Percentiles rank a stretch among this genome's conserved stretches.
These are phyloP conservation scores for Napeogenes inachia DNA, from an alignment of 2,888 invertebrate genomes.

Conservation along the genomic window DNA sequence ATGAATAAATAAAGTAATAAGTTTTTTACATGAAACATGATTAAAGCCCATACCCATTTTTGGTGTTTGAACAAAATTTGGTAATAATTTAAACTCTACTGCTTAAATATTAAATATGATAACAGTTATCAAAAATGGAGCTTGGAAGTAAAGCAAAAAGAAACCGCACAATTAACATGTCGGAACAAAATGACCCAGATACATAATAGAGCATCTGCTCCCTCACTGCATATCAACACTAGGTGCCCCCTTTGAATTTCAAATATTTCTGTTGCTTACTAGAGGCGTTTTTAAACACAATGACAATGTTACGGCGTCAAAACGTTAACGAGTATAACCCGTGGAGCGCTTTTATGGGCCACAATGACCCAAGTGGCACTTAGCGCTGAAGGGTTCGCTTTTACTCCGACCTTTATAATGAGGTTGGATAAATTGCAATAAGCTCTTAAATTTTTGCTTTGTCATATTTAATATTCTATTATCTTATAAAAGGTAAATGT, in stretches of 20 bases:
- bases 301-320: constrained; percentile 29
- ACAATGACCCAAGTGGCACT: constrained; percentile 32
- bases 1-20: too few relatives aligned
- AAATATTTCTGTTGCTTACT: constrained; percentile 14
- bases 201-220: constrained; percentile 4
- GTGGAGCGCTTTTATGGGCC: constrained; percentile 30
- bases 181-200: constrained; percentile 2
- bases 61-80: too few relatives aligned
- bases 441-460: constrained; percentile 27
- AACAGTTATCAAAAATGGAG: background rate
- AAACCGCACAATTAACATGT: constrained; percentile 7
- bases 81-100: too few relatives aligned
- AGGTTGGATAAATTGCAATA: constrained; percentile 32
- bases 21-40: too few relatives aligned
- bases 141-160: background rate
- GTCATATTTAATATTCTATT: constrained; percentile 21
- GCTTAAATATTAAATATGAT: background rate
- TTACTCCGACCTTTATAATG: constrained; percentile 33
- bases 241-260: constrained; percentile 15
- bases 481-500: constrained; percentile 9
- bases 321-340: constrained; percentile 32
- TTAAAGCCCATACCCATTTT: too few relatives aligned
- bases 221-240: background rate
- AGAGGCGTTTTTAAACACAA: constrained; percentile 26
- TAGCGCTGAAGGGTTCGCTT: constrained; percentile 29